A percentile compares a stretch with the other conserved stretches of the same genome.
Evolutionary conservation across 1,140 invertebrate genomes (phyloP).

Genomic region (Drosophila nasuta): DNA sequence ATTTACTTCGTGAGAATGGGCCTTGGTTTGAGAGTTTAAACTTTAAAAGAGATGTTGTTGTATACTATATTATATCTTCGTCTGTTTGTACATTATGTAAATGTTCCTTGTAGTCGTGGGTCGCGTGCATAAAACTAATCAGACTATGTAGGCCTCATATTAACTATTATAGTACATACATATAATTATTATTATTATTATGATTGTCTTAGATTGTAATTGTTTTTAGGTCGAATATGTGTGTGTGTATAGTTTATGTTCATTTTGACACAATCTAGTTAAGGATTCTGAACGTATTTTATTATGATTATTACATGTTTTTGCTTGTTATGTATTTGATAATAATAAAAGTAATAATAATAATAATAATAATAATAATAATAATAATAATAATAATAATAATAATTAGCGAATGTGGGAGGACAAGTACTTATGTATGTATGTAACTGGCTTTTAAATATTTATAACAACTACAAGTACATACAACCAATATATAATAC

Average conservation of each 20-base stretch:
- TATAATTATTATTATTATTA: conserved; percentile 27
- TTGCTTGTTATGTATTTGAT: conserved; percentile 77
- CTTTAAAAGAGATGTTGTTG: conserved; percentile 28
- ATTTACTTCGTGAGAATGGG: conserved; percentile 20
- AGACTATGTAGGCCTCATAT: conserved; percentile 36
- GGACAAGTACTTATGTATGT: conserved; percentile 8
- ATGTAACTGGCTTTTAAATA: conserved; percentile 75
- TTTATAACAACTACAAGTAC: conserved; percentile 54
- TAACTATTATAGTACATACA: conserved; percentile 27
- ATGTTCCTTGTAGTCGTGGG: conserved; percentile 76
- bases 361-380: conserved; percentile 42
- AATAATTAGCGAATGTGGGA: conserved; percentile 63
- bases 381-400: conserved; percentile 17
- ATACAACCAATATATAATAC: conserved; percentile 60
- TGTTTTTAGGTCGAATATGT: conserved; percentile 53
- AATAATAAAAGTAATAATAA: conserved; percentile 32
- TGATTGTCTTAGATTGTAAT: conserved; percentile 49
- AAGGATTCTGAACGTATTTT: conserved; percentile 25
- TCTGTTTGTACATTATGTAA: conserved; percentile 83
- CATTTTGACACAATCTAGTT: conserved; percentile 26
- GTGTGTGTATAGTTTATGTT: conserved; percentile 71
- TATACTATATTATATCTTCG: conserved; percentile 53
- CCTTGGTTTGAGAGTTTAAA: not conserved
- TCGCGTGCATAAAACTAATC: conserved; percentile 37
- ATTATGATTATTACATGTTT: conserved; percentile 44